Percentiles rank a stretch among this genome's conserved stretches.
Conservation (phyloP, 2,113 vertebrate species). For the Amazona guildingii region DNA sequence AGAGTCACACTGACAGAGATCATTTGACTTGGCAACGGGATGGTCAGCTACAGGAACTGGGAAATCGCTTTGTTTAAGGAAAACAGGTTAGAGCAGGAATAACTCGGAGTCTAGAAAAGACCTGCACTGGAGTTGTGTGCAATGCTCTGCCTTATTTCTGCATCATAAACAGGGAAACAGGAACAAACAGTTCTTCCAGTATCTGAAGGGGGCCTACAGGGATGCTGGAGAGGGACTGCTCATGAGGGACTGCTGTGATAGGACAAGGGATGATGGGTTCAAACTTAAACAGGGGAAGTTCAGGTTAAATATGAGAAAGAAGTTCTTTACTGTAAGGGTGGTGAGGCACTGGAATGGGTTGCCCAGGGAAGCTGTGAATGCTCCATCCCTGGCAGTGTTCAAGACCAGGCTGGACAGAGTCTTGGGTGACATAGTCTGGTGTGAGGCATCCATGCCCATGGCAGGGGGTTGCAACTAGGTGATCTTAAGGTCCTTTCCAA, state of each 20-base stretch:
- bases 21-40: not conserved
- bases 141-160: not conserved
- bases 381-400: not conserved
- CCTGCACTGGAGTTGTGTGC: not conserved
- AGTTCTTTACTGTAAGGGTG: not conserved
- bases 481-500: not conserved
- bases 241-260: not conserved
- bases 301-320: not conserved
- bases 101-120: not conserved
- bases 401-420: not conserved
- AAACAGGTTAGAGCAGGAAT: not conserved
- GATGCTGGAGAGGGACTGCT: not conserved
- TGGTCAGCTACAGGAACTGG: not conserved
- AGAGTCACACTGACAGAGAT: conserved; percentile 51
- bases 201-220: not conserved
- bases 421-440: not conserved
- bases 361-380: not conserved
- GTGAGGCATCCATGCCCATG: not conserved
- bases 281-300: not conserved
- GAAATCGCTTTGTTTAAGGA: not conserved
- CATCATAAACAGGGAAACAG: not conserved
- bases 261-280: not conserved
- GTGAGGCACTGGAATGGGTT: not conserved
- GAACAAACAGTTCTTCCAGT: not conserved
- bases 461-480: not conserved